phyloP scores from a whole-genome alignment of 2,888 invertebrate genomes.

The Cyrtodaria siliqua region DNA sequence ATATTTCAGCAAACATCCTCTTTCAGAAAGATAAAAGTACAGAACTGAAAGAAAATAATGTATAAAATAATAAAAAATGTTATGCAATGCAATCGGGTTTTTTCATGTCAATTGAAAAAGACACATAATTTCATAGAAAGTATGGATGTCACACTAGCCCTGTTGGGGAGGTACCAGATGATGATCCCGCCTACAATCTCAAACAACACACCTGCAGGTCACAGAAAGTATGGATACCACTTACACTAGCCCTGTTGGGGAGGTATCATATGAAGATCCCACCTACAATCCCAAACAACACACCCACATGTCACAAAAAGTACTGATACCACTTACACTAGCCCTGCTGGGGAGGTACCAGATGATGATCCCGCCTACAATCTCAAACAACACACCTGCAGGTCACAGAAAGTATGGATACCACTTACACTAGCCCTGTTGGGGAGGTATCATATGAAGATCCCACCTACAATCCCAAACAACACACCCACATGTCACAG shows the following conservation, averaged over 20 bases:
- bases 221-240: conserved; percentile 92
- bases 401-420: too few species aligned
- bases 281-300: conserved; percentile 93
- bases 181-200: conserved; percentile 92
- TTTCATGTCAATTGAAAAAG: too few species aligned
- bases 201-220: conserved; percentile 92
- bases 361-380: conserved; percentile 91
- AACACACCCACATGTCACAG: conserved; percentile 89
- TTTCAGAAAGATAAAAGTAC: too few species aligned
- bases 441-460: conserved; percentile 91
- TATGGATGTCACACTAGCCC: conserved; percentile 82
- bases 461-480: conserved; percentile 93
- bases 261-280: conserved; percentile 91
- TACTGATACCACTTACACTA: conserved; percentile 89
- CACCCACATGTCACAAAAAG: too few species aligned
- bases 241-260: conserved; percentile 87
- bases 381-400: conserved; percentile 93
- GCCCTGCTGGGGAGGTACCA: conserved; percentile 90
- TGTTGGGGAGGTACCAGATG: conserved; percentile 91
- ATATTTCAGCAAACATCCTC: too few species aligned
- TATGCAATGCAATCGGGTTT: too few species aligned
- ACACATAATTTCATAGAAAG: too few species aligned
- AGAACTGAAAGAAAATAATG: too few species aligned
- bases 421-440: conserved; percentile 80
- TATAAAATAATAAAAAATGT: too few species aligned